Conservation (phyloP, 2,113 vertebrate genomes). For the Marmota monax region DNA sequence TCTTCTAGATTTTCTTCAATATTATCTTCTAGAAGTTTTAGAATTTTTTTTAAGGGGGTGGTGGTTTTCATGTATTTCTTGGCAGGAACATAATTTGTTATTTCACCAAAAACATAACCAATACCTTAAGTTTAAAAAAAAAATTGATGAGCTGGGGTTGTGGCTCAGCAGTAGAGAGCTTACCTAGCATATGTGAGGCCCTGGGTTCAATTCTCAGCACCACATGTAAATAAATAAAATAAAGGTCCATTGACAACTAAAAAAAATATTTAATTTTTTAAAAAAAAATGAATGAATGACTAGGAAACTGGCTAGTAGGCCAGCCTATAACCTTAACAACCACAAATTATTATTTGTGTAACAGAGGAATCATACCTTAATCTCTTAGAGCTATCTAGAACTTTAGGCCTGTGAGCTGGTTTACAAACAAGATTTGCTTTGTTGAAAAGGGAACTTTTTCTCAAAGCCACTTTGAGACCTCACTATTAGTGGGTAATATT, state of each 20-base stretch:
- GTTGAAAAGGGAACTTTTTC: constrained; percentile 47
- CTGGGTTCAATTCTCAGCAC: no score
- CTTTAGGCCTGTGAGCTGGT: constrained; percentile 9
- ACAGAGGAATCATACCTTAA: background rate
- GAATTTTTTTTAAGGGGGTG: background rate
- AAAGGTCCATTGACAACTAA: no score
- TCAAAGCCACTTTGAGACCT: background rate
- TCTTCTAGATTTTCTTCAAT: background rate
- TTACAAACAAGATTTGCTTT: background rate
- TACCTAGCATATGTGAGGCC: no score
- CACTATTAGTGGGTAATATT: background rate
- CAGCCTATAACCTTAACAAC: no score
- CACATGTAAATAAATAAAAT: no score
- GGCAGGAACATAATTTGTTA: background rate
- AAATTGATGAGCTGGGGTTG: no score
- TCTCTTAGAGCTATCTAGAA: background rate
- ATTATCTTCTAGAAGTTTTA: background rate
- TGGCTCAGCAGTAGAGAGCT: no score
- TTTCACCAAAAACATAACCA: background rate
- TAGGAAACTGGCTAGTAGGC: background rate
- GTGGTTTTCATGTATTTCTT: background rate
- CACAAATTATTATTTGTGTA: background rate
- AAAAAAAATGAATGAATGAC: background rate
- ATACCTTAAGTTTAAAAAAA: background rate
- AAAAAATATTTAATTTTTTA: no score